Evolutionary conservation across 2,888 invertebrate species (phyloP).

Genomic region (Drosophila borealis): DNA sequence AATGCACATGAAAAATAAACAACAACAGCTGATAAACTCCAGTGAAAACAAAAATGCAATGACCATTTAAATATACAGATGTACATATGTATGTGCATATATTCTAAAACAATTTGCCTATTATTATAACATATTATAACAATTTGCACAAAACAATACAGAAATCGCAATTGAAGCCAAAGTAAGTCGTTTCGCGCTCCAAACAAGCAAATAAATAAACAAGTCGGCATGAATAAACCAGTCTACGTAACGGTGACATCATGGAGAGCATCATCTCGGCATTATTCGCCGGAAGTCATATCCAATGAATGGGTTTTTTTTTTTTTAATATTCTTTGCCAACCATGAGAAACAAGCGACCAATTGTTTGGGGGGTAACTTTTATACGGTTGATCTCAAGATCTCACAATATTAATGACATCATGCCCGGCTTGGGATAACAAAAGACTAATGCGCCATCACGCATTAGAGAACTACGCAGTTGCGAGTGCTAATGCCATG

Average conservation of each 20-base stretch:
- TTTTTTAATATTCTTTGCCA: slow-evolving; percentile 4
- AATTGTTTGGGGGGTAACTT: slow-evolving; percentile 2
- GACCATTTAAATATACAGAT: slow-evolving; percentile 3
- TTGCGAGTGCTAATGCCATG: slow-evolving; percentile 17
- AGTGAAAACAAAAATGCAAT: slow-evolving; percentile 3
- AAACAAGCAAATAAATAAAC: slow-evolving; percentile 2
- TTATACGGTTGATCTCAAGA: slow-evolving; percentile 5
- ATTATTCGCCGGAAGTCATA: slow-evolving; percentile 21
- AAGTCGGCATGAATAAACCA: slow-evolving; percentile 2
- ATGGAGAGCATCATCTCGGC: slow-evolving; percentile 18
- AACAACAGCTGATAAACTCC: slow-evolving; percentile 30
- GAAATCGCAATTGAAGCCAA: background rate
- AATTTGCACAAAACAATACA: background rate
- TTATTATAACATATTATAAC: too few relatives aligned
- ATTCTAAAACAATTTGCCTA: too few relatives aligned
- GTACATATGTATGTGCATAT: too few relatives aligned
- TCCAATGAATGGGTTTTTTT: slow-evolving; percentile 8
- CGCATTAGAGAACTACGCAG: slow-evolving; percentile 46
- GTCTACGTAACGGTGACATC: slow-evolving; percentile 33
- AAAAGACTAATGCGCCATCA: slow-evolving; percentile 24
- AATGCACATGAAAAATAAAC: background rate
- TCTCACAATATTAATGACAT: slow-evolving; percentile 45
- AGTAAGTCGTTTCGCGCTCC: background rate
- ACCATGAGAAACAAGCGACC: slow-evolving; percentile 5
- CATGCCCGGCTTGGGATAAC: slow-evolving; percentile 32